Base-by-base conservation (phyloP, 23 tunicate genomes). In the Trididemnum nubilum region DNA sequence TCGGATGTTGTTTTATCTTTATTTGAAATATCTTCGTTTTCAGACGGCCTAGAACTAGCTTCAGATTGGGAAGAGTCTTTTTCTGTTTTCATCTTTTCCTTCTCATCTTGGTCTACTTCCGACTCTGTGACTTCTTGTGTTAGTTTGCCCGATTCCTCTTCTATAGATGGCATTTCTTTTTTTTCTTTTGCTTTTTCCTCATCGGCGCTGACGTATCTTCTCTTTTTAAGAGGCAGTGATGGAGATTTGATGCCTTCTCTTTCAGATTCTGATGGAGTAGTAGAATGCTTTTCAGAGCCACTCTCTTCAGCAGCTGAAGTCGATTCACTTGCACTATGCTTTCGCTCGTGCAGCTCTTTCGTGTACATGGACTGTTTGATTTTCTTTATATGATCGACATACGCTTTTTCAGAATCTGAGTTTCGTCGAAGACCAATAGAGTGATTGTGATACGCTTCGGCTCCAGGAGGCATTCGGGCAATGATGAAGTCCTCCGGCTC, bases 401-500 rank as follows among this genome's bases (percentile, higher is more conserved):
- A 86, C 2, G 90, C 90, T 19, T 71, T 35, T 37, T 79, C 72
- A 22, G 81, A 59, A 0, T 80, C 86, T 0, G 74, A 57, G 25
- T 52, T 82, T 37, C 83, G 39, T 34, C 71, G 77, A 35, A 83
- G 57, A 1, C 76, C 60, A 60, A 54, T 72, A 12, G 89, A 84
- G 54, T 90, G 89, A 37, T 87, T 61, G 39, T 77, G 87, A 64
- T 85, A 81, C 4, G 87, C 85, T 9, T 58, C 92, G 0, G 88
- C 88, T 0, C 81, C 79, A 0, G 88, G 82, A 31, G 91, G 85
- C 69, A 92, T 92, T 15, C 72, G 66, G 18, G 97, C 92, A 27
- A 92, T 92, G 58, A 92, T 92, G 50, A 52, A 92, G 33, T 92
- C 97, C 63, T 92, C 97, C 23, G 97, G 97, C 37, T 92, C 97